Percentiles rank a stretch among this genome's conserved stretches.
phyloP scores from a whole-genome alignment of 2,888 invertebrate genomes.

The Thymelicus acteon region DNA sequence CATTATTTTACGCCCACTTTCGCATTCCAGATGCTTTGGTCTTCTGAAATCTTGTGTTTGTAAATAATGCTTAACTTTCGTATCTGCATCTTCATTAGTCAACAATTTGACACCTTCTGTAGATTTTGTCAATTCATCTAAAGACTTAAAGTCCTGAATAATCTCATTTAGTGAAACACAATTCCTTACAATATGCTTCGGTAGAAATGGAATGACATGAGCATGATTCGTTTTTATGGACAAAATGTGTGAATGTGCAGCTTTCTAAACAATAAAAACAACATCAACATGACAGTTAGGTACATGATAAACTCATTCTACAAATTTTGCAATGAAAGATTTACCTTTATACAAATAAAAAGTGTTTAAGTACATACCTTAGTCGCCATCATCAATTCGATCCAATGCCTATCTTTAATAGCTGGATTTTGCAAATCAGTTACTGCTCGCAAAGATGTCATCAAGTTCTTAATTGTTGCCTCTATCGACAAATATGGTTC shows the following conservation, averaged over 20 bases:
- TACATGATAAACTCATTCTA: neutral
- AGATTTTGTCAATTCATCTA: slow-evolving; percentile 54
- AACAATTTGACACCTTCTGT: slow-evolving; percentile 43
- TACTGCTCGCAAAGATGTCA: slow-evolving; percentile 96
- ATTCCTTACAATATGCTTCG: slow-evolving; percentile 46
- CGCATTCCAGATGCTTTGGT: slow-evolving; percentile 59
- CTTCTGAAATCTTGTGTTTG: slow-evolving; percentile 69
- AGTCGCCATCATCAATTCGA: slow-evolving; percentile 96
- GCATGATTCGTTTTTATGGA: slow-evolving; percentile 57
- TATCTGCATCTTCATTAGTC: slow-evolving; percentile 32
- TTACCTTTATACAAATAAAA: neutral
- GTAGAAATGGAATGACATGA: slow-evolving; percentile 49
- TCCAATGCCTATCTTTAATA: slow-evolving; percentile 97
- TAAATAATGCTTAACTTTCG: slow-evolving; percentile 46
- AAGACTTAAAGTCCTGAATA: slow-evolving; percentile 64
- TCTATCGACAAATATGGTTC: slow-evolving; percentile 93
- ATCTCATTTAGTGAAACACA: slow-evolving; percentile 58
- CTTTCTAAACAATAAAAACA: slow-evolving; percentile 63
- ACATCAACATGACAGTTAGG: slow-evolving; percentile 22
- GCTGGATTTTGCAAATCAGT: slow-evolving; percentile 97
- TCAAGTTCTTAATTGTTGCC: slow-evolving; percentile 93
- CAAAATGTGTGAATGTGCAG: slow-evolving; percentile 58
- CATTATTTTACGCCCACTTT: slow-evolving; percentile 50
- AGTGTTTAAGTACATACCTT: slow-evolving; percentile 82
- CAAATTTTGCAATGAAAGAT: neutral